These are phyloP conservation scores for Rynchops niger DNA, from an alignment of 2,113 vertebrate genomes.

Conservation along the genomic window DNA sequence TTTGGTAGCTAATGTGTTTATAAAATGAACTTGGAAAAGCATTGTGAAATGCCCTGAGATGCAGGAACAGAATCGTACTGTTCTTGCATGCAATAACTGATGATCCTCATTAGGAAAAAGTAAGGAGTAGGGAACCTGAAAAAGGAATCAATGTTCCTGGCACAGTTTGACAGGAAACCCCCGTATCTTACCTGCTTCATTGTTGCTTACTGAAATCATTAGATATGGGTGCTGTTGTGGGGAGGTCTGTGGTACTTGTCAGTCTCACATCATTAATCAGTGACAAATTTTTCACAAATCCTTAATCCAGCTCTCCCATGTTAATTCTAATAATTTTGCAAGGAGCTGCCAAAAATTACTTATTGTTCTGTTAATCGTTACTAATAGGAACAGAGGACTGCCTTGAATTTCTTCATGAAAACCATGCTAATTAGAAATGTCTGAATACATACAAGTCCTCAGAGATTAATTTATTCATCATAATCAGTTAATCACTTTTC, in stretches of 20 bases:
- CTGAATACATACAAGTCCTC: slow-evolving; percentile 77
- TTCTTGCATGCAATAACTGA: neutral
- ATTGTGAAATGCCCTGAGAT: neutral
- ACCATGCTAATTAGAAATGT: slow-evolving; percentile 79
- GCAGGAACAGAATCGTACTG: neutral
- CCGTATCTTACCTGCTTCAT: neutral
- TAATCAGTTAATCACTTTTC: slow-evolving; percentile 82
- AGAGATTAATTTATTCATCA: slow-evolving; percentile 83
- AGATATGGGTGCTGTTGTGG: slow-evolving; percentile 32
- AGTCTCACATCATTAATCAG: slow-evolving; percentile 64
- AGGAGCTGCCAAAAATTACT: slow-evolving; percentile 75
- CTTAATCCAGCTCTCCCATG: slow-evolving; percentile 61
- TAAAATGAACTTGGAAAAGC: neutral
- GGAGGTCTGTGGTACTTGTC: slow-evolving; percentile 19
- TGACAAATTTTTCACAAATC: slow-evolving; percentile 58
- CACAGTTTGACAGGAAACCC: neutral
- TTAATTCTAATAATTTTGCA: slow-evolving; percentile 73
- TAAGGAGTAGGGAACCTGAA: neutral
- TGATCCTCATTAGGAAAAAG: neutral
- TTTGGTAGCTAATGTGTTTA: neutral
- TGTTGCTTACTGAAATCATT: slow-evolving; percentile 15
- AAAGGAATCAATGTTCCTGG: neutral
- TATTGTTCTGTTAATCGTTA: slow-evolving; percentile 79
- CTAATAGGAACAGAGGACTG: slow-evolving; percentile 75
- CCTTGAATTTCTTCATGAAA: slow-evolving; percentile 73